Percentiles rank a stretch among this genome's conserved stretches.
Conservation (phyloP, 2,797 vertebrate species). For the Forpus xanthops region DNA sequence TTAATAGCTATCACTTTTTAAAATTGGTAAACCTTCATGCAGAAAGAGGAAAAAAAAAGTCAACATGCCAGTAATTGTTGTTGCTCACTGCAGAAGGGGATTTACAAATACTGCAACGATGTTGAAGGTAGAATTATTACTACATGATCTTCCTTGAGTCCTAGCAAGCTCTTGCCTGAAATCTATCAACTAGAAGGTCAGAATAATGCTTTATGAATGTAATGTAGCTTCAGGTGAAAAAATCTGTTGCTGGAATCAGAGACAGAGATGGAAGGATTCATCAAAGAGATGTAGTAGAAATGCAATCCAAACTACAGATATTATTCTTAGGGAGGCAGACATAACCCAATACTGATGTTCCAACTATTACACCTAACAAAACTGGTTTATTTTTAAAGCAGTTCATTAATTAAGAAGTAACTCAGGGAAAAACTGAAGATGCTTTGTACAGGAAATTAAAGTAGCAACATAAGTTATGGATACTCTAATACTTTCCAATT, state of each 20-base stretch:
- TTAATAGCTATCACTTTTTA: neutral
- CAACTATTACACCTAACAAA: neutral
- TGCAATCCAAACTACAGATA: neutral
- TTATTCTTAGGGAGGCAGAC: neutral
- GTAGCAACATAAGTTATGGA: neutral
- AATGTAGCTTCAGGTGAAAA: constrained; percentile 16
- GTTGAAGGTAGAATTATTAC: constrained; percentile 10
- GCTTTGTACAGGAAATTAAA: constrained; percentile 36
- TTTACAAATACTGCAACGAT: neutral
- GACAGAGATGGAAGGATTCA: neutral
- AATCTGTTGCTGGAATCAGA: neutral
- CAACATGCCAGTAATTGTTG: neutral
- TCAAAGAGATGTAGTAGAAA: neutral
- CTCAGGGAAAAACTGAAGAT: neutral
- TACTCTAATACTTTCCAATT: constrained; percentile 41
- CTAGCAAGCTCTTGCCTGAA: constrained; percentile 21
- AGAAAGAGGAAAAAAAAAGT: neutral
- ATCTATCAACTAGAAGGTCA: constrained; percentile 27
- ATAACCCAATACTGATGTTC: neutral
- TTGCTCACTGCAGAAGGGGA: neutral
- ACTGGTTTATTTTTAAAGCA: neutral
- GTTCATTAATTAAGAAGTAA: constrained; percentile 39
- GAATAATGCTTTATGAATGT: neutral
- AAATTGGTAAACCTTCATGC: constrained; percentile 10
- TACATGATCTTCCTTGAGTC: neutral